Conservation (phyloP, 2,113 vertebrate species). For the Aix galericulata region DNA sequence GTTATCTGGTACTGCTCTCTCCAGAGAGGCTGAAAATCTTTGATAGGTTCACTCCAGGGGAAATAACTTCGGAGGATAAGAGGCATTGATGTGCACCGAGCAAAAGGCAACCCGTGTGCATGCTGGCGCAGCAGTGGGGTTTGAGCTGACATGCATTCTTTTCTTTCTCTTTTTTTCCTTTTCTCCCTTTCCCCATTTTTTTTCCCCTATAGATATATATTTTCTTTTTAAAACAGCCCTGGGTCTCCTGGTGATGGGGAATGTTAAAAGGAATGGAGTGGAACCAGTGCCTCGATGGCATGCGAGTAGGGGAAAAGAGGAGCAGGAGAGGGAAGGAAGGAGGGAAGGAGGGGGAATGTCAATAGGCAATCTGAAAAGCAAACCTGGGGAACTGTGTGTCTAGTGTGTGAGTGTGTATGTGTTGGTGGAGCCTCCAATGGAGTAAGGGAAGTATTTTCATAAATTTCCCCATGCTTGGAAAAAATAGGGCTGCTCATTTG, state of each 20-base stretch:
- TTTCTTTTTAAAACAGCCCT: background rate
- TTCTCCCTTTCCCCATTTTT: background rate
- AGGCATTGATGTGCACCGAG: constrained; percentile 9
- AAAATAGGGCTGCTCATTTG: background rate
- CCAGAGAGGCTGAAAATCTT: constrained; percentile 48
- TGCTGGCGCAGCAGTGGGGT: background rate
- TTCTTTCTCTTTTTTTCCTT: background rate
- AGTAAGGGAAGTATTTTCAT: background rate
- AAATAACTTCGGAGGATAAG: constrained; percentile 39
- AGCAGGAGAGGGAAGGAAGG: background rate
- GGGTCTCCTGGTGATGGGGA: background rate
- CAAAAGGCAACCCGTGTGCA: constrained; percentile 18
- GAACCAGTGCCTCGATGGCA: rapidly evolving
- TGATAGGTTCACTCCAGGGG: constrained; percentile 59
- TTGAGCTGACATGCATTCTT: background rate
- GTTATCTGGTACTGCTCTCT: constrained; percentile 55
- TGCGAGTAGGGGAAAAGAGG: background rate
- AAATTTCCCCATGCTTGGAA: background rate
- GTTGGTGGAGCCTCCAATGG: background rate
- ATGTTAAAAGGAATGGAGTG: background rate
- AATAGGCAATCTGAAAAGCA: constrained; percentile 36
- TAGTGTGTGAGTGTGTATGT: background rate
- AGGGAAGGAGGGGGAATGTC: background rate
- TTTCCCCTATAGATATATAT: background rate
- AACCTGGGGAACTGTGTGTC: background rate